Evolutionary conservation across 2,888 invertebrate genomes (phyloP), one percentile per base, ranked within the genome.

Genomic region (Caenorhabditis uteleia): DNA sequence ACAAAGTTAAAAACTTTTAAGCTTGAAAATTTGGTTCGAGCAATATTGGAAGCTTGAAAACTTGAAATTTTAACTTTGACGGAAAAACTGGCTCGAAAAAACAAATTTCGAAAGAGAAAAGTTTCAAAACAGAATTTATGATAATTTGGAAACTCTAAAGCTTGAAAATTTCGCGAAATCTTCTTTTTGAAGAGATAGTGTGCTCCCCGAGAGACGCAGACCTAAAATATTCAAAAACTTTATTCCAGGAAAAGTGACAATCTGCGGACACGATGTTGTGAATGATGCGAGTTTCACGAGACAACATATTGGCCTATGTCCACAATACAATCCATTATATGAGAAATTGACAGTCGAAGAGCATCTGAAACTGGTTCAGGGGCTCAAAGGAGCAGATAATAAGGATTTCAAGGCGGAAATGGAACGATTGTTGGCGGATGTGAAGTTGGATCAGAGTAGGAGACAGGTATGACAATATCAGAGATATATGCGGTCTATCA

Each of bases 261-360:
- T 79, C 29, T 78, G 78, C 40, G 66, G 69, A 16, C 42, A 74
- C 38, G 69, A 73, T 18, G 47, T 79, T 20, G 48, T 25, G 21
- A 49, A 36, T 18, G 61, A 75, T 21, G 54, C 72, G n/a, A 48
- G 49, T 27, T 60, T 64, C n/a, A 75, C 76, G 12, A 68, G 75
- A 43, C 51, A 64, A 31, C 46, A 68, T 25, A 71, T 76, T 44
- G 79, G 80, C 45, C 72, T 70, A 45, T 80, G 80, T 40, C 80
- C 80, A 7, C 80, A 79, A 49, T 68, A 70, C 39, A 80, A 80
- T 50, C 78, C 80, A 1, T 58, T 80, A 5, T 80, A 78, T 55
- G 71, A 69, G 12, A 68, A 66, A 10, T 50, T 81, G 38, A 82
- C 81, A 8, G 80, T 78, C 1, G 61, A 56, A 7, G 82, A 81